Base-by-base conservation (phyloP, 2,888 invertebrate genomes). In the Melieria omissa region DNA sequence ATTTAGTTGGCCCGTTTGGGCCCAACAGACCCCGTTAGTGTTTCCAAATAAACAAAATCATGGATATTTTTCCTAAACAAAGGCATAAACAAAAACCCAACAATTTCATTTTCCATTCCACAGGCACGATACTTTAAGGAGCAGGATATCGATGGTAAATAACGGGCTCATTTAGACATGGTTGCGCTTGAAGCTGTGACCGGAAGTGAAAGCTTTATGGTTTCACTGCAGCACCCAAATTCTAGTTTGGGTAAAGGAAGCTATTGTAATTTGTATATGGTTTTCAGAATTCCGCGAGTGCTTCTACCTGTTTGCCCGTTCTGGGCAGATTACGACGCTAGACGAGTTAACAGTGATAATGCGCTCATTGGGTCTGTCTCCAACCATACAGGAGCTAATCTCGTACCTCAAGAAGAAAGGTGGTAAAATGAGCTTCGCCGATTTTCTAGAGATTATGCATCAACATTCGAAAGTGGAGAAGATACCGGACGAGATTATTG, bases 371-470 rank as follows among this genome's bases (percentile, higher is more conserved):
- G 97, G 97, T 0, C 92, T 97, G 88, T 96, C 97, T 77, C 98
- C 98, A 0, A 98, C 98, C 0, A 94, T 95, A 73, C 93, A 93
- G 68, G 98, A 98, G 86, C 88, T 98, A 54, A 92, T 93, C 75
- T 92, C 93, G 82, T 96, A 95, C 86, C 89, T 94, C 65, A 92
- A 92, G 83, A 92, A 92, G 71, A 83, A 90, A 90, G 94, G 93
- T 77, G 96, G 96, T 0, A 95, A 95, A 88, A 95, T 97, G 94
- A 93, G 94, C 0, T 98, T 98, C 86, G 96, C 98, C 0, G 97
- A 97, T 82, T 98, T 98, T 83, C 87, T 98, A 62, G 97, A 98
- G 83, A 95, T 97, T 1, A 96, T 98, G 95, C 96, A 98, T 84
- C 91, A 94, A 70, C 97, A 98, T 85, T 95, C 93, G 45, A 89